Evolutionary conservation across 2,797 vertebrate species (phyloP), one percentile per base, ranked within the genome.

Genomic region (Gymnopithys bicolor): DNA sequence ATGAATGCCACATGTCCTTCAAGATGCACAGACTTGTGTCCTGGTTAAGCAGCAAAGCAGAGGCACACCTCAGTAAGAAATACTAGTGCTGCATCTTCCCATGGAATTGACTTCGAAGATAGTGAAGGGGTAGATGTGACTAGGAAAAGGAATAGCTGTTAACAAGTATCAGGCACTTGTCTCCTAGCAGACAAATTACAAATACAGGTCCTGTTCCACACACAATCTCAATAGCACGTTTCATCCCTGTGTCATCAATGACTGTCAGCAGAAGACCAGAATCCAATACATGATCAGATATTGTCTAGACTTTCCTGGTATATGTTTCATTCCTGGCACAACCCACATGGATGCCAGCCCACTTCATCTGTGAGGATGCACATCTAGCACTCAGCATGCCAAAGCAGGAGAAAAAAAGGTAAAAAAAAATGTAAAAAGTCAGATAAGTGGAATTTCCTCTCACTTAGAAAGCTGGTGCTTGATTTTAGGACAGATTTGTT

Each of bases 161-260:
- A 51, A 55, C 14, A 64, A 13, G 6, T 28, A 27, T 23, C 30
- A 39, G 28, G 19, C 30, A 49, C 27, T 63, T 5, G 4, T 46
- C 7, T 76, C 27, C 41, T 45, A 66, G 48, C 7, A 41, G 51
- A 48, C 7, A 60, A 43, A 24, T 45, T 55, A 60, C 51, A 89
- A 80, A 51, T 27, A 33, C 8, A 49, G 27, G 17, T 33, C 22
- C 30, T 58, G 16, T 58, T 69, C 30, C 41, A 19, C 15, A 33
- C 24, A 32, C 0, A 0, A 49, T 28, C 43, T 45, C 12, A 58
- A 9, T 4, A 64, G 13, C 0, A 0, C 4, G 5, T 15, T 73
- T 63, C 58, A 60, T 33, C 70, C n/a, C 46, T 2, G 9, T 41
- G 18, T 3, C 52, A 23, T 39, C 53, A 79, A 5, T 6, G 19